A percentile compares a stretch with the other conserved stretches of the same genome.
These are phyloP conservation scores for Dicyrtomina minuta DNA, from an alignment of 2,888 invertebrate species.

Conservation along the genomic window DNA sequence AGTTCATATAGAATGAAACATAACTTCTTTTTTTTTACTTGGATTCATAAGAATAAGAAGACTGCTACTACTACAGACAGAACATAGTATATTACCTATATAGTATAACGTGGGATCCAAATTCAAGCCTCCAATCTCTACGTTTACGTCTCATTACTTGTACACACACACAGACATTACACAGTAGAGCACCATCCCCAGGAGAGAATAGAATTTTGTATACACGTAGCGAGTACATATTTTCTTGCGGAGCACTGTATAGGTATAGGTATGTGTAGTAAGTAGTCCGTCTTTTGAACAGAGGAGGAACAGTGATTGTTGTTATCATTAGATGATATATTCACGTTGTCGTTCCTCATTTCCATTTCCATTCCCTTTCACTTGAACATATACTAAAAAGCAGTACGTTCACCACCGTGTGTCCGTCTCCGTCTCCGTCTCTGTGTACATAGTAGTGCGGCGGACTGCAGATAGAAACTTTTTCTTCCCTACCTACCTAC, in stretches of 20 bases:
- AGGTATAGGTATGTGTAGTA: background rate
- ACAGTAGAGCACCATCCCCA: no score
- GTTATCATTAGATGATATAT: conserved; percentile 28
- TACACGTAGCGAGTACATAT: background rate
- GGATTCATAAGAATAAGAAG: no score
- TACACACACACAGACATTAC: no score
- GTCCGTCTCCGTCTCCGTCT: no score
- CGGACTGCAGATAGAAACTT: conserved; percentile 11
- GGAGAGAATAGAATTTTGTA: no score
- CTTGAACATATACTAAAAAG: conserved; percentile 10
- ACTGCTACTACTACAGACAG: no score
- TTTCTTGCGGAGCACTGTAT: background rate
- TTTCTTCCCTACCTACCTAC: background rate
- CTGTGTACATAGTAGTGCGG: no score
- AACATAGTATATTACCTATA: no score
- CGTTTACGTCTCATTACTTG: no score
- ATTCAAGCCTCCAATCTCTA: no score
- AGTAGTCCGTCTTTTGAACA: conserved; percentile 8
- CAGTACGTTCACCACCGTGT: no score
- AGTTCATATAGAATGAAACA: background rate
- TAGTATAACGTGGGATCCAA: conserved; percentile 6
- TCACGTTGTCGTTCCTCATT: conserved; percentile 23
- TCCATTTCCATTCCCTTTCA: conserved; percentile 32
- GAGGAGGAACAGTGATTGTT: conserved; percentile 5
- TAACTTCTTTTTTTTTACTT: background rate